Conservation (phyloP, 2,113 vertebrate species). For the Tupaia tana region DNA sequence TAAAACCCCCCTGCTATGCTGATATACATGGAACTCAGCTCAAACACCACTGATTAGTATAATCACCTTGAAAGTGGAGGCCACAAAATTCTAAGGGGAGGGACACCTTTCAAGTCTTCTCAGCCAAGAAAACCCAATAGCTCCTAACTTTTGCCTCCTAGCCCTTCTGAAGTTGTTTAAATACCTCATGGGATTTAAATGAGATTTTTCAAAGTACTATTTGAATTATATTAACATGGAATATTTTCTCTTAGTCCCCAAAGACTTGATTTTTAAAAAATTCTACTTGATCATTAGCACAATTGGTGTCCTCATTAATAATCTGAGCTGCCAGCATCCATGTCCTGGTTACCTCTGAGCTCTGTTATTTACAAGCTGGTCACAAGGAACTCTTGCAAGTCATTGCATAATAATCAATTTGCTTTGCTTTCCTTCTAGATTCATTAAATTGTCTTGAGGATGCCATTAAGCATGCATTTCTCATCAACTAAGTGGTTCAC, state of each 20-base stretch:
- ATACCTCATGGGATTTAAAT: conserved; percentile 26
- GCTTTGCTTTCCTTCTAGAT: conserved; percentile 84
- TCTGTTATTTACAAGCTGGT: conserved; percentile 73
- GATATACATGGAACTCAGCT: background rate
- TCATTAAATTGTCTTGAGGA: conserved; percentile 87
- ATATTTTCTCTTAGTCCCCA: conserved; percentile 61
- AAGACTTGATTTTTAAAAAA: conserved; percentile 67
- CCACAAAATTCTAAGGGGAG: conserved; percentile 35
- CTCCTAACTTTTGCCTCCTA: background rate
- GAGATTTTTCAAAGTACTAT: conserved; percentile 66
- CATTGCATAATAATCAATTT: conserved; percentile 83
- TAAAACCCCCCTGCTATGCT: background rate
- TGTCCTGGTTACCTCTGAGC: conserved; percentile 63
- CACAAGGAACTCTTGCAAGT: conserved; percentile 70
- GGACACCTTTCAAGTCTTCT: conserved; percentile 33
- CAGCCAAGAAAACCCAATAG: conserved; percentile 23
- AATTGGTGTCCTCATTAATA: conserved; percentile 72
- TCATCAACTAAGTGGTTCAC: conserved; percentile 88
- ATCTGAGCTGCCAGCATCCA: conserved; percentile 49
- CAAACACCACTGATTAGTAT: conserved; percentile 33
- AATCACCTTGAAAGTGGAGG: conserved; percentile 11
- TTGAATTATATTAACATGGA: conserved; percentile 59
- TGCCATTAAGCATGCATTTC: conserved; percentile 85
- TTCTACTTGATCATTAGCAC: conserved; percentile 63
- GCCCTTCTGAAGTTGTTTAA: conserved; percentile 41